A percentile compares a stretch with the other conserved stretches of the same genome.
Conservation (phyloP, 2,113 vertebrate genomes). For the Ageneiosus marmoratus region DNA sequence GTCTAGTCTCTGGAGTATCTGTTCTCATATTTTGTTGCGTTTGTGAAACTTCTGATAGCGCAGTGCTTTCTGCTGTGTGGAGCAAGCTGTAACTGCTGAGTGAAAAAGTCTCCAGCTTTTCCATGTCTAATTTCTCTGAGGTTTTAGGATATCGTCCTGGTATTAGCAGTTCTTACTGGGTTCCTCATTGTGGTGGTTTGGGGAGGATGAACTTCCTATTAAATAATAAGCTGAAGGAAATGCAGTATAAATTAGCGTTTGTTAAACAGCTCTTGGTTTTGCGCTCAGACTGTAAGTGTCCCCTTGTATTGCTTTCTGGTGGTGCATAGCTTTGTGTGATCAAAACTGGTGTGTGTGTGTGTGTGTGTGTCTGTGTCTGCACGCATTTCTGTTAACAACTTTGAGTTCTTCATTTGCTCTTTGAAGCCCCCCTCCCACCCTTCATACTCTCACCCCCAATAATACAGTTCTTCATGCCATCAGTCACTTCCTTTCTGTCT, state of each 20-base stretch:
- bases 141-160: not conserved
- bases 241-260: not conserved
- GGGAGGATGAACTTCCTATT: not conserved
- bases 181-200: not conserved
- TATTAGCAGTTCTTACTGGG: not conserved
- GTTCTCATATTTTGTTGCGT: not conserved
- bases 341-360: constrained; percentile 46
- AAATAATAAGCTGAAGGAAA: not conserved
- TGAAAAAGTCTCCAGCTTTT: not conserved
- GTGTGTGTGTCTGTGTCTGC: constrained; percentile 49
- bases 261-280: constrained; percentile 8
- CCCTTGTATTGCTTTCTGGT: constrained; percentile 22
- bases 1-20: not conserved
- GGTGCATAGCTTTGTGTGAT: not conserved
- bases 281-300: not conserved
- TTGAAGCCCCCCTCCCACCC: not conserved
- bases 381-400: constrained; percentile 54
- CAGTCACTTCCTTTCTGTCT: not conserved
- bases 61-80: not conserved
- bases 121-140: not conserved
- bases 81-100: not conserved
- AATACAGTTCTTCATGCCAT: not conserved
- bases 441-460: not conserved
- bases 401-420: not conserved
- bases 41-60: not conserved